Evolutionary conservation across 37 sponge, comb jelly and placozoan species (phyloP).

Genomic region (Tethya wilhelma): DNA sequence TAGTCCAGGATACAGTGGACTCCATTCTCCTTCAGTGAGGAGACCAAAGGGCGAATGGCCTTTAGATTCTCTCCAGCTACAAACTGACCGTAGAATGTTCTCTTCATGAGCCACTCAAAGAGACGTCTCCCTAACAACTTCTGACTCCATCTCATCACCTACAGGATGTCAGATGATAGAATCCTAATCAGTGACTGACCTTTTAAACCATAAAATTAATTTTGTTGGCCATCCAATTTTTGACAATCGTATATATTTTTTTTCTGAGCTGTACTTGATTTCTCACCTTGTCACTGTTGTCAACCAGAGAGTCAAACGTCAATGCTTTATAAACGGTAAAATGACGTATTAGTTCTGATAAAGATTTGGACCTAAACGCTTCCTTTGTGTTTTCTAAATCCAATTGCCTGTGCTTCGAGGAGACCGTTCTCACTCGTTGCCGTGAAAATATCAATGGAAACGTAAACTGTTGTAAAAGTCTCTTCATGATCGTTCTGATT

Average conservation of each 20-base stretch:
- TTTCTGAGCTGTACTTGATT: background rate
- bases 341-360: slow-evolving; percentile 61
- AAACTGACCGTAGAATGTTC: slow-evolving; percentile 92
- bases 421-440: background rate
- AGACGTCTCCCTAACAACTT: slow-evolving; percentile 42
- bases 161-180: background rate
- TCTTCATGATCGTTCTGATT: too few species aligned
- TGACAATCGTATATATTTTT: background rate
- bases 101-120: slow-evolving; percentile 67
- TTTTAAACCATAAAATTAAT: background rate
- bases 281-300: slow-evolving; percentile 45
- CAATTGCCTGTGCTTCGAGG: background rate
- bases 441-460: too few species aligned
- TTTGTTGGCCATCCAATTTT: background rate
- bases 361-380: slow-evolving; percentile 41
- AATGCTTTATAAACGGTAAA: slow-evolving; percentile 67
- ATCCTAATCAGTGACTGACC: background rate
- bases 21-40: slow-evolving; percentile 42
- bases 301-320: slow-evolving; percentile 31
- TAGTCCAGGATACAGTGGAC: slow-evolving; percentile 87
- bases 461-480: too few species aligned
- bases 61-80: slow-evolving; percentile 79
- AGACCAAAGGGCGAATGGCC: slow-evolving; percentile 51
- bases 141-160: slow-evolving; percentile 51
- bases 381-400: slow-evolving; percentile 53